Conservation (phyloP, 2,888 invertebrate species). For the Cephus pulcher region DNA sequence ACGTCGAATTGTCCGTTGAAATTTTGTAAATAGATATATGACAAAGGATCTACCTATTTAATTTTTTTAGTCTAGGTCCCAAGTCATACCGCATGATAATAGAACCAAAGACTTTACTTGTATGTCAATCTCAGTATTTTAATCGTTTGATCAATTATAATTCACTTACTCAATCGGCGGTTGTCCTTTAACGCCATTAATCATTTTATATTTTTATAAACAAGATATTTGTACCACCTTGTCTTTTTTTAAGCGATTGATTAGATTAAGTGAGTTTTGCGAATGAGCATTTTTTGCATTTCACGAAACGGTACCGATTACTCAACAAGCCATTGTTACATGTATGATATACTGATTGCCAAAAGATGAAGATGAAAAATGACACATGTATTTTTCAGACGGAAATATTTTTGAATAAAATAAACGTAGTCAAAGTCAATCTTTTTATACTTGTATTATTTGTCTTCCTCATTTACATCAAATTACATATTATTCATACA, state of each 20-base stretch:
- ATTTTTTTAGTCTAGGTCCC: background rate
- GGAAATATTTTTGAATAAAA: conserved; percentile 64
- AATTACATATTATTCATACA: background rate
- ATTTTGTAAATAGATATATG: background rate
- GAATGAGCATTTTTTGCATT: conserved; percentile 20
- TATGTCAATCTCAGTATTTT: conserved; percentile 52
- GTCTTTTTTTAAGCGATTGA: conserved; percentile 16
- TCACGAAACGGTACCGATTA: conserved; percentile 31
- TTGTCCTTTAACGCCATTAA: background rate
- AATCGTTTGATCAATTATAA: conserved; percentile 17
- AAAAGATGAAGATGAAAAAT: conserved; percentile 46
- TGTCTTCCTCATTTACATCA: background rate
- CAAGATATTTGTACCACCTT: conserved; percentile 1
- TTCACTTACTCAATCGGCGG: background rate
- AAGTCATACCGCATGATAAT: conserved; percentile 40
- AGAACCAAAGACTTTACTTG: conserved; percentile 58
- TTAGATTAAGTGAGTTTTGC: conserved; percentile 17
- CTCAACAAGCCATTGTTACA: conserved; percentile 44
- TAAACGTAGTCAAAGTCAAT: conserved; percentile 43
- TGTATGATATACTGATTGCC: conserved; percentile 47
- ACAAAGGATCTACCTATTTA: background rate
- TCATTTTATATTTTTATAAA: background rate
- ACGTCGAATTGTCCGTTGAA: background rate
- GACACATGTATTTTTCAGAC: conserved; percentile 62
- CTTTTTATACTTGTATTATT: background rate